Evolutionary conservation across 1,140 invertebrate species (phyloP), one percentile per base, ranked within the genome.

Genomic region (Drepana arcuata): DNA sequence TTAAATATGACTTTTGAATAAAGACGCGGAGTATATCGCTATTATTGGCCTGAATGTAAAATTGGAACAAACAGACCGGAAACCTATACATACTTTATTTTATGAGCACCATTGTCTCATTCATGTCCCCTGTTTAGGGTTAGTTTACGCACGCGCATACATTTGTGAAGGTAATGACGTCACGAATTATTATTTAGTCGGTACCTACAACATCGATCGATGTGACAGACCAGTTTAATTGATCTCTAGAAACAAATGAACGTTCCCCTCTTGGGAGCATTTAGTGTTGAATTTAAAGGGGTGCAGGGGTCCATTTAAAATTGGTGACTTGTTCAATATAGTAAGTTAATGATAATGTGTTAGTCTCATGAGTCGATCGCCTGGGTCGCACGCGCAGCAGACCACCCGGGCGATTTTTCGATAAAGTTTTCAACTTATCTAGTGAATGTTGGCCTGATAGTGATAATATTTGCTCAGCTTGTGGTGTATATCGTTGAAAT

Each of bases 171-270:
- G 36, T 38, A 43, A 52, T 79, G 65, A 77, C 70, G 63, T 71
- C 62, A 70, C 46, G 34, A 51, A 63, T 68, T 67, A 64, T 72
- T 62, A 71, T 56, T 64, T 64, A 50, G 48, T 58, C 50, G 48
- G n/a, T n/a, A n/a, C n/a, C 50, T 60, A 48, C 48, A 40, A 34
- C 33, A 50, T 18, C 48, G 65, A 65, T 68, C 70, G 54, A 67
- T 74, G 50, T 36, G 40, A 34, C 31, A 28, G 48, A 47, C 71
- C 63, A 70, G 33, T 42, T 31, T 58, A 52, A 30, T 39, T 35
- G 67, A 50, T 34, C 59, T 35, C 16, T 42, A 41, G 51, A 38
- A 46, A 62, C 61, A 48, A 63, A 53, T 53, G 54, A 48, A 38
- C 35, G 40, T 54, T 43, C 32, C 46, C 43, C 31, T 12, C 14